These are phyloP conservation scores for Craterocephalus amniculus DNA, from an alignment of 2,797 vertebrate genomes.

Conservation along the genomic window DNA sequence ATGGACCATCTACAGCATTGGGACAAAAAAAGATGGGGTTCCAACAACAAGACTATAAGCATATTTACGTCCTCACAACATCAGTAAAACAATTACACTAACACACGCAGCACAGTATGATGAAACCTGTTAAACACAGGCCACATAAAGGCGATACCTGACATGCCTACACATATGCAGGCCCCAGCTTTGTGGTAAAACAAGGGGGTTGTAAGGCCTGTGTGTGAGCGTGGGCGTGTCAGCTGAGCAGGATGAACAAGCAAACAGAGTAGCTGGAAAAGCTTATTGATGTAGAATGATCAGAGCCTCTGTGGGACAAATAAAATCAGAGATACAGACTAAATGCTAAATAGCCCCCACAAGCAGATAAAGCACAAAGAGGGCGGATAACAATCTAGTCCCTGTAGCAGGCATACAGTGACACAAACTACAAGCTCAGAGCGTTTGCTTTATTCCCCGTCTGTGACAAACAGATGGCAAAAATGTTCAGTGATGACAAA, in stretches of 20 bases:
- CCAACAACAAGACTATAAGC: too few relatives aligned
- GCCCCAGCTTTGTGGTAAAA: not conserved
- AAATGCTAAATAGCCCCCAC: constrained; percentile 30
- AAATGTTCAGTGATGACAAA: constrained; percentile 53
- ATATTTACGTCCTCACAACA: too few relatives aligned
- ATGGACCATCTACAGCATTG: too few relatives aligned
- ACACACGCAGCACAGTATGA: not conserved
- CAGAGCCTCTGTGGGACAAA: constrained; percentile 11
- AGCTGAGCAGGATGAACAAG: constrained; percentile 27
- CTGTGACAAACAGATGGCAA: constrained; percentile 44
- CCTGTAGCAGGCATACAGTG: constrained; percentile 2
- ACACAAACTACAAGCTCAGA: constrained; percentile 27
- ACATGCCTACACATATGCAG: constrained; percentile 1
- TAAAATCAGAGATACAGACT: constrained; percentile 22
- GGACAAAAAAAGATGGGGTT: too few relatives aligned
- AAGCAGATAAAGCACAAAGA: constrained; percentile 41
- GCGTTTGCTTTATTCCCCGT: constrained; percentile 31
- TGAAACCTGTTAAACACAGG: constrained; percentile 11
- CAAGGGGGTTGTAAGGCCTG: not conserved
- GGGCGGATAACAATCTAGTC: constrained; percentile 19
- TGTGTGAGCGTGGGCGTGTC: not conserved
- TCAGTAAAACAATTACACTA: not conserved
- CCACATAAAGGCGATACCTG: constrained; percentile 1
- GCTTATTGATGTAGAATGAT: constrained; percentile 1
- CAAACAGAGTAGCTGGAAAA: not conserved